These are phyloP conservation scores for Leucoraja erinaceus DNA, from an alignment of 2,113 vertebrate genomes.

Conservation along the genomic window DNA sequence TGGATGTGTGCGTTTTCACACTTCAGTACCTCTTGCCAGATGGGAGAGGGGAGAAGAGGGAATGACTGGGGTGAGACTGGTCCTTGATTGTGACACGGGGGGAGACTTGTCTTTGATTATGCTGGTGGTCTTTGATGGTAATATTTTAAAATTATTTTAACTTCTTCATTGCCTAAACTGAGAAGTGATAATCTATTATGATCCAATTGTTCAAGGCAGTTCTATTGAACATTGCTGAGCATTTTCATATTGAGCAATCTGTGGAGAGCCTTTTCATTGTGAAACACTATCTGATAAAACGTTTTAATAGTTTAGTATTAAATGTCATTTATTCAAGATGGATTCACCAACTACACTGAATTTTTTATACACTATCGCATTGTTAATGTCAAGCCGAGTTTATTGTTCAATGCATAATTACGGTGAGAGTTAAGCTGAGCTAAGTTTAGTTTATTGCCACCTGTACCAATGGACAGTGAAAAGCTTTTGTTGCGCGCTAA, in stretches of 20 bases:
- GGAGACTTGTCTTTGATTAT: no score
- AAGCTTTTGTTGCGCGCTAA: no score
- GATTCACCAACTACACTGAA: background rate
- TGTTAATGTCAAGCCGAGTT: background rate
- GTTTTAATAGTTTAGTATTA: background rate
- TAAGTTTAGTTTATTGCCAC: no score
- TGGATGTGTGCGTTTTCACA: no score
- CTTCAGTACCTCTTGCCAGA: no score
- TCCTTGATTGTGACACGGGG: no score
- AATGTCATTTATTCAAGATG: background rate
- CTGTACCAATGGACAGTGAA: no score
- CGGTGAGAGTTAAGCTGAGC: no score
- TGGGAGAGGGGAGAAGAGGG: no score
- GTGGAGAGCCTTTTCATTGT: background rate
- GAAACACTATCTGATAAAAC: background rate
- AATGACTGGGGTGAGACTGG: no score
- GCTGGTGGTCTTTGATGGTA: no score
- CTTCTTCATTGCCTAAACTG: background rate
- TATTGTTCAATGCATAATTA: no score
- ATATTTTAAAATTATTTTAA: background rate
- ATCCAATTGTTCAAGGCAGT: background rate
- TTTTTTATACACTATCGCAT: background rate
- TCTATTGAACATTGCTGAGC: background rate
- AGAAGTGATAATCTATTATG: background rate
- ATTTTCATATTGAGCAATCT: background rate